These are phyloP conservation scores for Metallyticus violacea DNA, from an alignment of 2,888 invertebrate genomes.

Conservation along the genomic window DNA sequence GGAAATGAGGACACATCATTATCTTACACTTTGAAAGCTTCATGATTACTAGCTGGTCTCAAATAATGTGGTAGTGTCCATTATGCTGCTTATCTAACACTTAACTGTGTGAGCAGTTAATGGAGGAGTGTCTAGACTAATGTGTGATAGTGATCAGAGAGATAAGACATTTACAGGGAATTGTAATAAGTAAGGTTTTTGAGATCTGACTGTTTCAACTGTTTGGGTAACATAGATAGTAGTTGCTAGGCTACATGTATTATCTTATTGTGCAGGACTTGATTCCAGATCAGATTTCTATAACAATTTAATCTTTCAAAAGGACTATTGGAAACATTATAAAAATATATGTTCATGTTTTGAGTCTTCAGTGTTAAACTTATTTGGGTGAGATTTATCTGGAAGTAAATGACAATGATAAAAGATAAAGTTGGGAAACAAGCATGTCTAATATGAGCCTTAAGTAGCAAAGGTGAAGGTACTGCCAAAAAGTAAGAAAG, in stretches of 20 bases:
- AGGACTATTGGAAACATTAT: no score
- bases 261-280: no score
- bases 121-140: background rate
- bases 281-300: no score
- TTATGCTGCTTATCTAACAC: background rate
- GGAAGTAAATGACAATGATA: no score
- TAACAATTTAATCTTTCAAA: no score
- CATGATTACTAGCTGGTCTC: background rate
- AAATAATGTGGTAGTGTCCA: background rate
- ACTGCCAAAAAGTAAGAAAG: background rate
- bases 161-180: background rate
- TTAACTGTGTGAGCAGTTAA: background rate
- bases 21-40: background rate
- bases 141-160: background rate
- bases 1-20: no score
- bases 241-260: background rate
- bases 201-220: background rate
- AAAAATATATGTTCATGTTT: no score
- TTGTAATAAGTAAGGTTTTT: background rate
- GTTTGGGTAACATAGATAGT: background rate
- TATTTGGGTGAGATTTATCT: no score
- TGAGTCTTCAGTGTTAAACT: no score
- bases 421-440: no score
- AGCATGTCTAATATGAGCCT: background rate
- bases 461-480: background rate